These are phyloP conservation scores for Stegostoma tigrinum DNA, from an alignment of 2,113 vertebrate species.

Conservation along the genomic window DNA sequence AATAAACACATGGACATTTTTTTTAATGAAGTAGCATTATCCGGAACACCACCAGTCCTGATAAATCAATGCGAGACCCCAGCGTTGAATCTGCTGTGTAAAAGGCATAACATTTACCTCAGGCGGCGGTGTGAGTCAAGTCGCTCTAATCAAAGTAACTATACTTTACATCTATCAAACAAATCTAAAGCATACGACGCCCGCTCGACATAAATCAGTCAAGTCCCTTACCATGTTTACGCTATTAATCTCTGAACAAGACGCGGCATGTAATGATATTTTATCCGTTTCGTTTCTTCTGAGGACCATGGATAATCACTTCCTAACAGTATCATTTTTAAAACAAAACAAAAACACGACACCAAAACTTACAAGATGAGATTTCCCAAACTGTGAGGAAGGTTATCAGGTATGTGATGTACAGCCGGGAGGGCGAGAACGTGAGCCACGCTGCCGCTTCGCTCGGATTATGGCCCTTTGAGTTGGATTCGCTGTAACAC, in stretches of 20 bases:
- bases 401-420: slow-evolving; percentile 26
- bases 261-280: slow-evolving; percentile 26
- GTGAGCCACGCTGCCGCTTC: neutral
- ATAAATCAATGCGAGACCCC: slow-evolving; percentile 22
- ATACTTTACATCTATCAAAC: slow-evolving; percentile 24
- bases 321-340: slow-evolving; percentile 34
- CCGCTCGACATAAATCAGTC: slow-evolving; percentile 28
- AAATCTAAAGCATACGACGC: slow-evolving; percentile 10
- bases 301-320: slow-evolving; percentile 32
- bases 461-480: neutral
- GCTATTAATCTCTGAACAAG: slow-evolving; percentile 6
- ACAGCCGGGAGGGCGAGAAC: neutral
- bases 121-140: slow-evolving; percentile 5
- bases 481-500: neutral
- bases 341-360: neutral
- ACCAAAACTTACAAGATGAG: slow-evolving; percentile 37
- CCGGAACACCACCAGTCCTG: neutral
- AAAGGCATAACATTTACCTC: slow-evolving; percentile 26
- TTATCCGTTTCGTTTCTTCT: slow-evolving; percentile 24
- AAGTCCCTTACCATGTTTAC: slow-evolving; percentile 7
- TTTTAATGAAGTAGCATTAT: neutral
- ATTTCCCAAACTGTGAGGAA: slow-evolving; percentile 10
- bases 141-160: slow-evolving; percentile 31
- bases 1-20: neutral
- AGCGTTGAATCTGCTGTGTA: neutral